Evolutionary conservation across 2,888 invertebrate species (phyloP), one percentile per base, ranked within the genome.

Genomic region (Dryomyza anilis): DNA sequence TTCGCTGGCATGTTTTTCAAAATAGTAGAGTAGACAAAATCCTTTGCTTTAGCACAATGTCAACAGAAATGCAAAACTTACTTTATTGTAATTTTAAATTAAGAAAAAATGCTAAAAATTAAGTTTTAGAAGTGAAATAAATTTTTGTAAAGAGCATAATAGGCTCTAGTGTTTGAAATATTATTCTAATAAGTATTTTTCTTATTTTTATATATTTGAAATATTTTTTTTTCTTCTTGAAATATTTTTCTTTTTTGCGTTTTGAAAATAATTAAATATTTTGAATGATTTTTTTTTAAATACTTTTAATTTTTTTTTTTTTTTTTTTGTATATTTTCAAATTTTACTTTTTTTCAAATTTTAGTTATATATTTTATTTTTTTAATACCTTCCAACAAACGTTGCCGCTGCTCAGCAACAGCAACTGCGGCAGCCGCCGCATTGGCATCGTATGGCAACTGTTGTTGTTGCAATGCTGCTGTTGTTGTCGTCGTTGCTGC

Each of bases 361-460:
- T n/a, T n/a, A n/a, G n/a, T n/a, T n/a, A n/a, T n/a, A n/a, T n/a
- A n/a, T n/a, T n/a, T n/a, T n/a, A n/a, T n/a, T n/a, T n/a, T 74
- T 75, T 75, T 77, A 81, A 81, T 83, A 83, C 83, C 83, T 83
- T 83, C 83, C 78, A 83, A 80, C 76, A 81, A 74, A 71, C 81
- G 83, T 71, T 78, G 80, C 65, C 83, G 83, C 75, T 83, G 82
- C 78, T 81, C 82, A 70, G 80, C 79, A 56, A 70, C 70, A 73
- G 74, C 77, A 67, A 74, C 76, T 66, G 73, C 75, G 69, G 76
- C 76, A 70, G 76, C 78, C 67, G 74, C 76, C 71, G 74, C 76
- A 75, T 75, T 74, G 70, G 73, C 73, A 66, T 72, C 68, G 56
- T 73, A 72, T 70, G 72, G 71, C 68, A 69, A 71, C 64, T 71